Evolutionary conservation across 2,113 vertebrate species (phyloP).

Genomic region (Gavialis gangeticus): DNA sequence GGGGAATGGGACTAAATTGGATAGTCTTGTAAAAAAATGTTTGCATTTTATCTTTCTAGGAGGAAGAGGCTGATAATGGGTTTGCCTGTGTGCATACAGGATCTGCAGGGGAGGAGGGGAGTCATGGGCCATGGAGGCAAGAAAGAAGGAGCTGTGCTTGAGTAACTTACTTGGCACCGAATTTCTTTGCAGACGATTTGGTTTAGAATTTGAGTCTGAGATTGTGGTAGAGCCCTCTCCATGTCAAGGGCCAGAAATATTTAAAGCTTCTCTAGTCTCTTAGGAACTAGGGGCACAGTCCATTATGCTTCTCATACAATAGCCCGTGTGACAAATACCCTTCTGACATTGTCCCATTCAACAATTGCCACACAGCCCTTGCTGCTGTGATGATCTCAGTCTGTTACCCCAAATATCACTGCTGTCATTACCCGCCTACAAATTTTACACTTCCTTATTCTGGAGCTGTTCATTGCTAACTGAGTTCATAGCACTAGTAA

Average conservation of each 20-base stretch:
- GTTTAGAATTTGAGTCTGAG: neutral
- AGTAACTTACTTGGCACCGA: neutral
- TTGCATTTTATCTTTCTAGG: neutral
- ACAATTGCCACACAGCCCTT: neutral
- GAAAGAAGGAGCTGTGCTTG: neutral
- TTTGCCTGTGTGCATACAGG: neutral
- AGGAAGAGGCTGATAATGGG: neutral
- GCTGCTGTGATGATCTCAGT: neutral
- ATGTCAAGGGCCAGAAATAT: neutral
- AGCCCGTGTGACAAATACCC: neutral
- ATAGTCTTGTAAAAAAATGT: neutral
- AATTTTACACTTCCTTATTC: neutral
- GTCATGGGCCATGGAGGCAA: neutral
- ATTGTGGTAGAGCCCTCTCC: neutral
- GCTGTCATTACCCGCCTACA: neutral
- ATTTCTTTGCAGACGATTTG: neutral
- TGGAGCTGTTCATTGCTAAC: neutral
- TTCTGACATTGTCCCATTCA: neutral
- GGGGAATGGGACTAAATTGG: neutral
- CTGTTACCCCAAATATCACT: rapidly evolving
- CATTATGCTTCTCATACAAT: neutral
- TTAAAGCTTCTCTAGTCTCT: neutral
- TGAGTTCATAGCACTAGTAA: neutral
- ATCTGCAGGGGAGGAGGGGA: neutral
- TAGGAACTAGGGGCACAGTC: neutral